A percentile compares a stretch with the other conserved stretches of the same genome.
Conservation (phyloP, 2,888 invertebrate genomes). For the Cactoblastis cactorum region DNA sequence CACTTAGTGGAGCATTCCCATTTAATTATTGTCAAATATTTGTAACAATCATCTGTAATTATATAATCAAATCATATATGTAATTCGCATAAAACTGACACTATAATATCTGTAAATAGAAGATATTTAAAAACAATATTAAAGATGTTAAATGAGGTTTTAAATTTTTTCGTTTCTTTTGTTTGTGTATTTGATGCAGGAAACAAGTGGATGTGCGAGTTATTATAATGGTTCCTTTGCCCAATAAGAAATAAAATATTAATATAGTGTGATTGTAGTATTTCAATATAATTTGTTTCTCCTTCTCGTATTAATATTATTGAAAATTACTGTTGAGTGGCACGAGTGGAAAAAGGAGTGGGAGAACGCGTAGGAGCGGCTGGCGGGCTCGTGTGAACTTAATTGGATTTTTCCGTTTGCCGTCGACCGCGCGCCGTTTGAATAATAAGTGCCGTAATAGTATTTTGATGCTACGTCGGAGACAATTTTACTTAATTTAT, state of each 20-base stretch:
- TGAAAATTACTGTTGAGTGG: slow-evolving; percentile 64
- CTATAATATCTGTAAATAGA: too few species aligned
- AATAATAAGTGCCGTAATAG: slow-evolving; percentile 64
- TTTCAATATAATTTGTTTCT: slow-evolving; percentile 26
- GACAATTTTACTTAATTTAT: slow-evolving; percentile 1
- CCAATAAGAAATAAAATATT: too few species aligned
- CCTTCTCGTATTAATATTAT: slow-evolving; percentile 54
- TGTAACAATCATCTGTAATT: slow-evolving; percentile 24
- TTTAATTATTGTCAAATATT: slow-evolving; percentile 43
- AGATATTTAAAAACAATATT: too few species aligned
- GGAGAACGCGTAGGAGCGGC: slow-evolving; percentile 33
- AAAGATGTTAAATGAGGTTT: too few species aligned
- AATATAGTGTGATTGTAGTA: slow-evolving; percentile 14
- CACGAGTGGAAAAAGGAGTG: slow-evolving; percentile 36
- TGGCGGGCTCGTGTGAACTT: slow-evolving; percentile 60
- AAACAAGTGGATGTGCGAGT: too few species aligned
- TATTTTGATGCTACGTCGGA: slow-evolving; percentile 41
- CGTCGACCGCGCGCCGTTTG: slow-evolving; percentile 61
- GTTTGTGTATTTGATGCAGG: too few species aligned
- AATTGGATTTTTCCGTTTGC: slow-evolving; percentile 76
- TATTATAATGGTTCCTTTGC: too few species aligned
- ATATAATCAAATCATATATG: too few species aligned
- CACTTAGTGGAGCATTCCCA: slow-evolving; percentile 38
- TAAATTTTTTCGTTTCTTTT: too few species aligned
- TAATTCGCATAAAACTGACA: too few species aligned